Evolutionary conservation across 2,888 invertebrate genomes (phyloP), one percentile per base, ranked within the genome.

Genomic region (Vannuccia rotundouncinata): DNA sequence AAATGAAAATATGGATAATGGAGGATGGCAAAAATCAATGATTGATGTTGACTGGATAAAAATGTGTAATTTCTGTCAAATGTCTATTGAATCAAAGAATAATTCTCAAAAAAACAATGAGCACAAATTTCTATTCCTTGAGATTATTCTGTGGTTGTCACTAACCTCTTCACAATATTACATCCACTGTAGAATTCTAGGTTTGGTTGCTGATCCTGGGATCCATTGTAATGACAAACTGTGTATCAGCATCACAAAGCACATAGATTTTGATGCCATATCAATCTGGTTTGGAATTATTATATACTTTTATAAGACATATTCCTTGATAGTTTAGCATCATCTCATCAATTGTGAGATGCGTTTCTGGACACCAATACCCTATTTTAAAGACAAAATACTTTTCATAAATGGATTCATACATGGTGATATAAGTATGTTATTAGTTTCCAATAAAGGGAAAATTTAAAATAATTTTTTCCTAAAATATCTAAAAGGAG

Each of bases 41-140:
- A n/a, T n/a, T n/a, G n/a, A n/a, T n/a, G n/a, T n/a, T n/a, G n/a
- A n/a, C n/a, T n/a, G n/a, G n/a, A n/a, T n/a, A n/a, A n/a, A n/a
- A n/a, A n/a, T n/a, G n/a, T n/a, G n/a, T n/a, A n/a, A n/a, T n/a
- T n/a, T n/a, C n/a, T 5, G 66, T 66, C 66, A 66, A 66, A 66
- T 66, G 66, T 66, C 66, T 22, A 66, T 66, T 66, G 66, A 66
- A 66, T 66, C 66, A 66, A 66, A 66, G 66, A 66, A 66, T 66
- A 66, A 66, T 66, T 27, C 66, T 27, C 66, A 66, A 66, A 66
- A 66, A 66, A 45, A 66, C 66, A 22, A 66, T 66, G 22, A 66
- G 66, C 66, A 22, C 66, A 66, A 22, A 66, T 66, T 45, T 17
- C 17, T 45, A 45, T 45, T 66, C 66, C 66, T 22, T 66, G 66